Conservation (phyloP, 2,888 invertebrate species). For the Kryphioiulus occultus region DNA sequence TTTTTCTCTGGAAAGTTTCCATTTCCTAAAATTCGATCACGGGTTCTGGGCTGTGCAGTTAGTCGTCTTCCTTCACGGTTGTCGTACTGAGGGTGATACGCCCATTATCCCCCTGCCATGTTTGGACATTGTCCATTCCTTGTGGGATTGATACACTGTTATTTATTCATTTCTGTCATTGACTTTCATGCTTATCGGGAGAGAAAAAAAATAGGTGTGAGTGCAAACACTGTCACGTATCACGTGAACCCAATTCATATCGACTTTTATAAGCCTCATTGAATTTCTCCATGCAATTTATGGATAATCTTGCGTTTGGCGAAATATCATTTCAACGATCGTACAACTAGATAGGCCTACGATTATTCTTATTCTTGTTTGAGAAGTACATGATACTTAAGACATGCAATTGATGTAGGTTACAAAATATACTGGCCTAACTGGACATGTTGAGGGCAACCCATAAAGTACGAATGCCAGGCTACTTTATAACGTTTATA, state of each 20-base stretch:
- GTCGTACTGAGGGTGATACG: too few species aligned
- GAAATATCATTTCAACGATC: not conserved
- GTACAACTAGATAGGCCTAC: not conserved
- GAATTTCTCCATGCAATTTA: not conserved
- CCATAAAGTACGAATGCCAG: not conserved
- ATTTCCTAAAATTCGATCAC: too few species aligned
- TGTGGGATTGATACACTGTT: not conserved
- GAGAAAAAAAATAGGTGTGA: not conserved
- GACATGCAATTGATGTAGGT: not conserved
- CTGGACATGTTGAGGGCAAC: not conserved
- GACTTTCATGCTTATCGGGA: not conserved
- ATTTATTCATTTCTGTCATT: slow-evolving; percentile 22
- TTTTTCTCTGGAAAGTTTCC: not conserved
- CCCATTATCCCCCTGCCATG: not conserved
- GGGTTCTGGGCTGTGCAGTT: too few species aligned
- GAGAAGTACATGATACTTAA: not conserved
- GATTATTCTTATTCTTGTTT: too few species aligned
- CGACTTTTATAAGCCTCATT: slow-evolving; percentile 29
- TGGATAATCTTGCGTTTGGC: not conserved
- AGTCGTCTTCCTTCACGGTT: too few species aligned
- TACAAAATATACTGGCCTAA: not conserved
- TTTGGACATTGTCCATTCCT: slow-evolving; percentile 17
- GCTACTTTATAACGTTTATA: not conserved
- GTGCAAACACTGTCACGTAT: not conserved
- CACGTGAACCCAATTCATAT: not conserved